A percentile compares a stretch with the other conserved stretches of the same genome.
phyloP scores from a whole-genome alignment of 2,888 invertebrate species.

The Drepana falcataria region DNA sequence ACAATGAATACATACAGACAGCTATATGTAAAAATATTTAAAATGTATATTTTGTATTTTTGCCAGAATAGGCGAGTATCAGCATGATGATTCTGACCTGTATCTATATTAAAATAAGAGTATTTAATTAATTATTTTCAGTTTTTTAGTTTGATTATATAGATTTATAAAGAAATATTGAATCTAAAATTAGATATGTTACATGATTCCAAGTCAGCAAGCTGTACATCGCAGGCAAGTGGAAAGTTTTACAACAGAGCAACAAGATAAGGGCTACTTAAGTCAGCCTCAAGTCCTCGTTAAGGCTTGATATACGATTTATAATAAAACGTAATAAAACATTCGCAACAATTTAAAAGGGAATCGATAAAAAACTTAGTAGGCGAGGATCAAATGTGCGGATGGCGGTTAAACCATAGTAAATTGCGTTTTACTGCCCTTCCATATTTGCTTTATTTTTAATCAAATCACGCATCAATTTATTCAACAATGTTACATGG shows the following conservation, averaged over 20 bases:
- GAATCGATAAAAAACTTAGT: constrained; percentile 68
- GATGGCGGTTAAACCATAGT: constrained; percentile 59
- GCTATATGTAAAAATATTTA: too few species aligned
- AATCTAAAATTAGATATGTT: neutral
- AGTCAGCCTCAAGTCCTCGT: constrained; percentile 56
- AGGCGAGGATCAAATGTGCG: constrained; percentile 61
- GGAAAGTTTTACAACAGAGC: constrained; percentile 56
- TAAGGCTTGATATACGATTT: constrained; percentile 72
- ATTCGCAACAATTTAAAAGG: constrained; percentile 75
- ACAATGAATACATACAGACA: too few species aligned
- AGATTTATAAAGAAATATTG: too few species aligned
- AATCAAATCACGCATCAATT: constrained; percentile 45
- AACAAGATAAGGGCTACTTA: constrained; percentile 72
- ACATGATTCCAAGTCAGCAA: neutral
- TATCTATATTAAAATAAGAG: too few species aligned
- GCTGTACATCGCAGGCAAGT: constrained; percentile 27
- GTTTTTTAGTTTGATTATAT: too few species aligned
- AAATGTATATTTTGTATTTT: too few species aligned
- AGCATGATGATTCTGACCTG: too few species aligned
- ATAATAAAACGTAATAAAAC: constrained; percentile 74
- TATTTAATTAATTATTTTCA: too few species aligned
- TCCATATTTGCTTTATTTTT: constrained; percentile 52
- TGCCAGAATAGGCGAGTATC: too few species aligned
- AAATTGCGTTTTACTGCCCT: constrained; percentile 63
- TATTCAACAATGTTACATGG: constrained; percentile 36